Percentiles rank a stretch among this genome's conserved stretches.
Conservation (phyloP, 2,113 vertebrate species). For the Atractosteus spatula region DNA sequence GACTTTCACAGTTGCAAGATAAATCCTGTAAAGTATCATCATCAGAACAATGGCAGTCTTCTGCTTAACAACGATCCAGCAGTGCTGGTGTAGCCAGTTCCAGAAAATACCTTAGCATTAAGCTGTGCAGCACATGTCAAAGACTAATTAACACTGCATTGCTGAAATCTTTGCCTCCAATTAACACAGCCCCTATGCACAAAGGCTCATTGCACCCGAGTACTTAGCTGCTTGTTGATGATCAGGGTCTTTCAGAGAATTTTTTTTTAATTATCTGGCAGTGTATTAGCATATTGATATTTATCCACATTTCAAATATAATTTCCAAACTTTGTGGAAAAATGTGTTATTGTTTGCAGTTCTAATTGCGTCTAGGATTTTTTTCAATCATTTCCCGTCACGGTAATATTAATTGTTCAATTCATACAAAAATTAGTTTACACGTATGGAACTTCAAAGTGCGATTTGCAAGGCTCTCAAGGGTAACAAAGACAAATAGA, state of each 20-base stretch:
- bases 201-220: not conserved
- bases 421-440: not conserved
- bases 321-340: no score
- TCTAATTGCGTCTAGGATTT: no score
- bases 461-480: not conserved
- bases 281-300: not conserved
- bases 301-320: no score
- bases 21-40: conserved; percentile 57
- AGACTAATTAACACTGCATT: conserved; percentile 52
- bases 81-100: conserved; percentile 32
- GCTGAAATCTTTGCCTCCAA: conserved; percentile 43
- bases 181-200: conserved; percentile 41
- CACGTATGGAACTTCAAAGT: not conserved
- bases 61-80: conserved; percentile 13
- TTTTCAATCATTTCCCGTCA: not conserved
- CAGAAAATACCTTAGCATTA: conserved; percentile 49
- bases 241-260: conserved; percentile 32
- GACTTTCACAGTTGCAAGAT: conserved; percentile 68
- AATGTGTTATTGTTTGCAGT: no score
- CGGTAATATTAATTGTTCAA: not conserved
- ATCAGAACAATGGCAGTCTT: conserved; percentile 39
- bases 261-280: not conserved
- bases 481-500: not conserved
- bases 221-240: conserved; percentile 44
- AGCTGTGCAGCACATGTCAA: conserved; percentile 18